These are phyloP conservation scores for Microcebus murinus DNA, from an alignment of 2,113 vertebrate genomes.

Conservation along the genomic window DNA sequence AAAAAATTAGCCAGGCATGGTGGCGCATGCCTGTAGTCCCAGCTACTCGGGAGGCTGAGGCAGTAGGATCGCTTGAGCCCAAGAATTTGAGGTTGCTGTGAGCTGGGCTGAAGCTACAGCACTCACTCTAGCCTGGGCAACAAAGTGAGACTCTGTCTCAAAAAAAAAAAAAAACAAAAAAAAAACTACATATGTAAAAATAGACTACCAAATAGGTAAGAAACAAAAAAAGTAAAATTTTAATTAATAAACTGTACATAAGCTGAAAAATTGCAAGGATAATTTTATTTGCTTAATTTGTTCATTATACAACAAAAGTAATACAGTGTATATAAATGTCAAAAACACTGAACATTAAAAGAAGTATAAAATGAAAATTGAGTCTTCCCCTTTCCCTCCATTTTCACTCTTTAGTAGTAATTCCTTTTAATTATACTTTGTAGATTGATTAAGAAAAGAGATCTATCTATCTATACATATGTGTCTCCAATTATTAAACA, in stretches of 20 bases:
- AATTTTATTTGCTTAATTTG: not conserved
- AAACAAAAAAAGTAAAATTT: not conserved
- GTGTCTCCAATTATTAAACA: not conserved
- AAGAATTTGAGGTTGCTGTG: no score
- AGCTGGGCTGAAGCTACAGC: no score
- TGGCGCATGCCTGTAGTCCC: no score
- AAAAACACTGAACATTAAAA: not conserved
- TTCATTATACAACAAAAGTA: not conserved
- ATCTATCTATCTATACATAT: not conserved
- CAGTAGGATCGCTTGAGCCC: no score
- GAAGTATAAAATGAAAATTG: not conserved
- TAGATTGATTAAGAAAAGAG: not conserved
- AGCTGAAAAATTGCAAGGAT: not conserved
- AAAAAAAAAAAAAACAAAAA: no score
- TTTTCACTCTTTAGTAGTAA: not conserved
- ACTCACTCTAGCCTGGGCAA: no score
- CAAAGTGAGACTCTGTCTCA: no score
- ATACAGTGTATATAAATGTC: not conserved
- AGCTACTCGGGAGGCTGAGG: no score
- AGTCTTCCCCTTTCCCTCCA: not conserved
- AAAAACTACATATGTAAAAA: no score
- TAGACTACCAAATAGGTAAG: no score
- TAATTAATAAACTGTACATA: not conserved
- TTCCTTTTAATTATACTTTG: not conserved
- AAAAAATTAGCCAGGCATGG: no score